Percentiles rank a stretch among this genome's conserved stretches.
Evolutionary conservation across 1,140 invertebrate species (phyloP).

Genomic region (Pentalonia nigronervosa): DNA sequence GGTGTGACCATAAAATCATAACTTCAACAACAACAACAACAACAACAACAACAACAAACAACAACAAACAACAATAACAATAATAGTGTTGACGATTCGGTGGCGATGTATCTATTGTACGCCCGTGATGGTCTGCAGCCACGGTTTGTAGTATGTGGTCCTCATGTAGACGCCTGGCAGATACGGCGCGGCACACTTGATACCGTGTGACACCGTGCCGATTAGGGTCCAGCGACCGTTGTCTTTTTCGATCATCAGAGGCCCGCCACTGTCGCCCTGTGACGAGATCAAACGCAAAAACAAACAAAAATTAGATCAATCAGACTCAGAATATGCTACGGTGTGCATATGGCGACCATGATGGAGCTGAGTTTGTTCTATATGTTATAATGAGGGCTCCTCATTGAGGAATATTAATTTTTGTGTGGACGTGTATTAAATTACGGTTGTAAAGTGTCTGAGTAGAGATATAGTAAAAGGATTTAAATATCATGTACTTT

Average conservation of each 20-base stretch:
- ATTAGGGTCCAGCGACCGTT: slow-evolving; percentile 89
- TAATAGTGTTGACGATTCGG: slow-evolving; percentile 12
- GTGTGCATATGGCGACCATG: no score
- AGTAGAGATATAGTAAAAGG: background rate
- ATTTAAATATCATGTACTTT: background rate
- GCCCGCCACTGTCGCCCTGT: slow-evolving; percentile 93
- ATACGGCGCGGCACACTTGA: slow-evolving; percentile 90
- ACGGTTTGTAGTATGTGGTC: slow-evolving; percentile 88
- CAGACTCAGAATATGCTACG: no score
- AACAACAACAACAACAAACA: background rate
- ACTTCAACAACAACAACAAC: background rate
- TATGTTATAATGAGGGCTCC: background rate
- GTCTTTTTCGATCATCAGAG: slow-evolving; percentile 81
- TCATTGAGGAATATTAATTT: no score
- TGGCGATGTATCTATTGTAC: slow-evolving; percentile 63
- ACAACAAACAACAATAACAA: slow-evolving; percentile 7
- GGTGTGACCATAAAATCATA: background rate
- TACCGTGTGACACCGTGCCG: slow-evolving; percentile 94
- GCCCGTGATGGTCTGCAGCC: slow-evolving; percentile 85
- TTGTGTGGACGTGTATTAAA: no score
- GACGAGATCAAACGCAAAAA: background rate
- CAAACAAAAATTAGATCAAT: no score
- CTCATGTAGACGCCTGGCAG: slow-evolving; percentile 92
- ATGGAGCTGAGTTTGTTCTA: background rate
- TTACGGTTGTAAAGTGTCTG: background rate